Evolutionary conservation across 2,113 vertebrate genomes (phyloP), one percentile per base, ranked within the genome.

Genomic region (Mirza zaza): DNA sequence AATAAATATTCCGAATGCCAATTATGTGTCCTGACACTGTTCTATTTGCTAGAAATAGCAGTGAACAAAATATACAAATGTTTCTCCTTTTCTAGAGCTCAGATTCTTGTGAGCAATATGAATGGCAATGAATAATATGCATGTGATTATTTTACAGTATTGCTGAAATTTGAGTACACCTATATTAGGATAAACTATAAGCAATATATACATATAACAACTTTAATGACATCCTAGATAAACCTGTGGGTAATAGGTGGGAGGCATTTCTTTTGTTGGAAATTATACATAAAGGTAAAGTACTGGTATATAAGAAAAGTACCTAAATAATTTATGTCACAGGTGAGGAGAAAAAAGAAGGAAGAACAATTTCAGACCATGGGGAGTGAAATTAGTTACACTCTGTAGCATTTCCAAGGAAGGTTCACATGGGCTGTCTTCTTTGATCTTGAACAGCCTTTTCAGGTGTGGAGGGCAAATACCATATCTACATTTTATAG

Each of bases 381-480:
- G 34, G 25, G 77, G 29, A 27, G 15, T 48, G 71, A 39, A 21
- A 32, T 52, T 21, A 39, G 21, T 65, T 59, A 39, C 21, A 68
- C 13, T 48, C 39, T 83, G 52, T 63, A 39, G 52, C 55, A 13
- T 90, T 96, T 79, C 59, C 5, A 34, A 79, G 32, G 57, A 87
- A 84, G 36, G 8, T 76, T 90, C 71, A 48, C 45, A 29, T 32
- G 7, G 14, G 18, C 13, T 32, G 13, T 92, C 52, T 73, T 50
- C 68, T 95, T 94, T 89, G 89, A 89, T 91, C 52, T 61, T 77
- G 8, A 87, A 39, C 21, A 82, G 52, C 39, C 21, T 91, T 61
- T 55, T 67, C 48, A 55, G 32, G 34, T 76, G 9, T 55, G 14
- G 48, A 50, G 15, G 29, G 59, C 36, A 91, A 79, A n/a, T 32